Conservation (phyloP, 2,113 vertebrate species). For the Pyrgilauda ruficollis region DNA sequence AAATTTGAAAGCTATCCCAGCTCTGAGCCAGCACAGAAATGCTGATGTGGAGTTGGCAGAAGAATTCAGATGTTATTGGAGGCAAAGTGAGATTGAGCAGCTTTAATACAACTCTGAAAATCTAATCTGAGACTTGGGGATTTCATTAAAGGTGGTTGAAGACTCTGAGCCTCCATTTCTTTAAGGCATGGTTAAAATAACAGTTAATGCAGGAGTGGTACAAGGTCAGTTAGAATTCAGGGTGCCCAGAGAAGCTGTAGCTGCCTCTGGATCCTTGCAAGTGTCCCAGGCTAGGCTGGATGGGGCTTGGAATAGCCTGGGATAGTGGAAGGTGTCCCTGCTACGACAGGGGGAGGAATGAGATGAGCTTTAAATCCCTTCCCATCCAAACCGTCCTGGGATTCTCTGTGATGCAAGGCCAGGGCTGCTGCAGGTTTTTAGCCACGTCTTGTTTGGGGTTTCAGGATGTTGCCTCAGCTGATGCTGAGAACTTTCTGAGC, state of each 20-base stretch:
- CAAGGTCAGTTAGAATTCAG: not conserved
- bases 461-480: not conserved
- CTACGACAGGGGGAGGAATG: not conserved
- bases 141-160: not conserved
- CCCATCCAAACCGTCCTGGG: not conserved
- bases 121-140: not conserved
- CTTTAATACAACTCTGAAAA: not conserved
- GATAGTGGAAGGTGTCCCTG: not conserved
- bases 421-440: not conserved
- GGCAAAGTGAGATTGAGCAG: not conserved
- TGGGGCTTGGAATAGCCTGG: not conserved
- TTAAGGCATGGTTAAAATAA: not conserved
- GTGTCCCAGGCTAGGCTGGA: not conserved
- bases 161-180: not conserved
- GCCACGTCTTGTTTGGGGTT: fast-evolving
- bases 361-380: not conserved
- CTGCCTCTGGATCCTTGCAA: not conserved
- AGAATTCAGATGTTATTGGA: not conserved
- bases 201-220: not conserved
- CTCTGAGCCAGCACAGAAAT: not conserved
- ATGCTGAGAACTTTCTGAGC: not conserved
- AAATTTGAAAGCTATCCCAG: not conserved
- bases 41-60: not conserved
- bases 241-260: not conserved
- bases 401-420: fast-evolving